These are phyloP conservation scores for Lydus trimaculatus DNA, from an alignment of 2,888 invertebrate species.

Conservation along the genomic window DNA sequence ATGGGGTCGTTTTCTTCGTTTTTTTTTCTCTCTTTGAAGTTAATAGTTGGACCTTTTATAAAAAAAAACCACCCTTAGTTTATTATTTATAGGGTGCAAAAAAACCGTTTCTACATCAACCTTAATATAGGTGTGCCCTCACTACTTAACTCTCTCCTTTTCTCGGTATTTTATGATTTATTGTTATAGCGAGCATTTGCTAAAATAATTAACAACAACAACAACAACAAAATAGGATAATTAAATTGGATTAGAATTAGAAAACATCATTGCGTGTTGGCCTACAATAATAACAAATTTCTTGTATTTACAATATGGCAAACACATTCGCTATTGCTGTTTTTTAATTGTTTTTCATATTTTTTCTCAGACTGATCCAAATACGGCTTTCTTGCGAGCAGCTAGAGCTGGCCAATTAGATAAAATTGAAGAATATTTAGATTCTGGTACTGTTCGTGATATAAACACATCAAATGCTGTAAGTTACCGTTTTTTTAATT, in stretches of 20 bases:
- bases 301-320: constrained; percentile 28
- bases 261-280: not conserved
- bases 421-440: constrained; percentile 92
- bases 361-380: constrained; percentile 94
- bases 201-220: not conserved
- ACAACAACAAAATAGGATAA: not conserved
- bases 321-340: constrained; percentile 6
- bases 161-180: not conserved
- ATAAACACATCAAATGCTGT: constrained; percentile 99
- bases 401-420: constrained; percentile 97
- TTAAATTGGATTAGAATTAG: not conserved
- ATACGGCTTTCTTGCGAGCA: constrained; percentile 95
- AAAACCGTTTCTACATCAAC: not conserved
- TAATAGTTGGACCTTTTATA: not conserved
- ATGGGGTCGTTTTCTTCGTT: not conserved
- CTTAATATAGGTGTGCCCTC: not conserved
- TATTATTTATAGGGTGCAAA: constrained; percentile 4
- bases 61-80: not conserved
- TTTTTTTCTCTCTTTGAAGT: not conserved
- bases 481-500: constrained; percentile 56
- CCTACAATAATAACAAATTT: not conserved
- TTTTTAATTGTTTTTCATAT: constrained; percentile 25
- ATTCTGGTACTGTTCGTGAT: constrained; percentile 85
- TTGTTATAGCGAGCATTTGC: not conserved
- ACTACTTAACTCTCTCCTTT: not conserved